Evolutionary conservation across 1,140 invertebrate genomes (phyloP).

Genomic region (Sweltsa coloradensis): DNA sequence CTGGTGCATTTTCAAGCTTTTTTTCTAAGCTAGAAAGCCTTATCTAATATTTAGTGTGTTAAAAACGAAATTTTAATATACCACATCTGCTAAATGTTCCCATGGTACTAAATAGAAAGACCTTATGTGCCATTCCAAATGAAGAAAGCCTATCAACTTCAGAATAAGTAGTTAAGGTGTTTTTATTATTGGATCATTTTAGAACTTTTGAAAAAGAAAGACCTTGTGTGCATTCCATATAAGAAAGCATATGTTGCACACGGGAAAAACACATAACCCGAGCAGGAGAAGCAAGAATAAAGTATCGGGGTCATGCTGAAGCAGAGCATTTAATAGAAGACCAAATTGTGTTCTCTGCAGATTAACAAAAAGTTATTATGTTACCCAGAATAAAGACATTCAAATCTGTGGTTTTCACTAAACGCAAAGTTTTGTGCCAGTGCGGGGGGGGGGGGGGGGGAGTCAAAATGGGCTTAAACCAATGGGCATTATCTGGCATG

Average conservation of each 20-base stretch:
- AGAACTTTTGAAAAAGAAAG: no score
- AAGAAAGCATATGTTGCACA: conserved; percentile 10
- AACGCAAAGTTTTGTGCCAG: conserved; percentile 17
- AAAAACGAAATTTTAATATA: no score
- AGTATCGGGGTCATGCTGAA: conserved; percentile 11
- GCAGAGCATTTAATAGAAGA: conserved; percentile 16
- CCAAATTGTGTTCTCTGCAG: conserved; percentile 20
- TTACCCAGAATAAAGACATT: conserved; percentile 22
- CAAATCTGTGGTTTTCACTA: conserved; percentile 19
- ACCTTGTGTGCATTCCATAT: no score
- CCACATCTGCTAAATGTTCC: no score
- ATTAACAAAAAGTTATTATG: conserved; percentile 26
- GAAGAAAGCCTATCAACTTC: no score
- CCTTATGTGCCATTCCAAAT: no score
- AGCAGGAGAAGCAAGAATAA: conserved; percentile 8
- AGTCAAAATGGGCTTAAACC: conserved; percentile 14
- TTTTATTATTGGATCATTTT: no score
- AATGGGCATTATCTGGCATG: conserved; percentile 19
- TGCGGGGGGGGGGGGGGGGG: conserved; percentile 18
- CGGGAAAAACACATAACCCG: conserved; percentile 10
- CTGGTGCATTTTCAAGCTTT: no score
- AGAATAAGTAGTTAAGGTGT: no score
- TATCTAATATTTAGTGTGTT: no score
- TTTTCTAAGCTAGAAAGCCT: no score
- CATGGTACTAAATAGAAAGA: no score